A percentile compares a stretch with the other conserved stretches of the same genome.
Conservation (phyloP, 2,888 invertebrate species). For the Lacanobia wlatinum region DNA sequence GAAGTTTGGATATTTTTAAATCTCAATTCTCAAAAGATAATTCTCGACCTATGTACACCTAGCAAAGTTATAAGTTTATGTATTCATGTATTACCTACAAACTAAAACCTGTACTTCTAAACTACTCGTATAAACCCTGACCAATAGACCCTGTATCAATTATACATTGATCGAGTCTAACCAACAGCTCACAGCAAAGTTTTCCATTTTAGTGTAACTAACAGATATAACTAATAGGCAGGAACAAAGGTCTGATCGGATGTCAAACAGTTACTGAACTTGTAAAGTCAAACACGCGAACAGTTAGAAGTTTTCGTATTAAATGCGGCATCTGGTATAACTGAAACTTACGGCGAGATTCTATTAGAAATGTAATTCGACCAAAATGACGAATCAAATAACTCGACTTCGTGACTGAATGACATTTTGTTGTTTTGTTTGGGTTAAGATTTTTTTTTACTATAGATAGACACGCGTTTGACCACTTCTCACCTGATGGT, state of each 20-base stretch:
- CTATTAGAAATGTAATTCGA: neutral
- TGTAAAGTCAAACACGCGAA: conserved; percentile 7
- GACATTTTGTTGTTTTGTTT: neutral
- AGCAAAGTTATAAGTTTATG: too few relatives aligned
- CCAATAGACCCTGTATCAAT: too few relatives aligned
- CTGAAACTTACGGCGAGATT: conserved; percentile 1
- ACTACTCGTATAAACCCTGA: too few relatives aligned
- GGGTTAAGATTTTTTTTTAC: too few relatives aligned
- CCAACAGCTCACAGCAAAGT: neutral
- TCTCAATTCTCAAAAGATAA: too few relatives aligned
- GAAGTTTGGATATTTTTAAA: too few relatives aligned
- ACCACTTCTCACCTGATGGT: too few relatives aligned
- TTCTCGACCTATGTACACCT: too few relatives aligned
- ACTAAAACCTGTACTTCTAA: too few relatives aligned
- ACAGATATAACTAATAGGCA: neutral
- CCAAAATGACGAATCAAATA: neutral
- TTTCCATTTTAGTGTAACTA: neutral
- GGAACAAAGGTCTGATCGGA: conserved; percentile 2
- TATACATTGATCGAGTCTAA: neutral
- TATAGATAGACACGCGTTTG: too few relatives aligned
- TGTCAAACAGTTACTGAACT: neutral
- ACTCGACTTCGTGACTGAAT: neutral
- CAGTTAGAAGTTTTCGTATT: conserved; percentile 36
- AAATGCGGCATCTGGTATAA: conserved; percentile 6
- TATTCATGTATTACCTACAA: too few relatives aligned